Conservation (phyloP, 2,888 invertebrate species). For the Dryocosmus kuriphilus region DNA sequence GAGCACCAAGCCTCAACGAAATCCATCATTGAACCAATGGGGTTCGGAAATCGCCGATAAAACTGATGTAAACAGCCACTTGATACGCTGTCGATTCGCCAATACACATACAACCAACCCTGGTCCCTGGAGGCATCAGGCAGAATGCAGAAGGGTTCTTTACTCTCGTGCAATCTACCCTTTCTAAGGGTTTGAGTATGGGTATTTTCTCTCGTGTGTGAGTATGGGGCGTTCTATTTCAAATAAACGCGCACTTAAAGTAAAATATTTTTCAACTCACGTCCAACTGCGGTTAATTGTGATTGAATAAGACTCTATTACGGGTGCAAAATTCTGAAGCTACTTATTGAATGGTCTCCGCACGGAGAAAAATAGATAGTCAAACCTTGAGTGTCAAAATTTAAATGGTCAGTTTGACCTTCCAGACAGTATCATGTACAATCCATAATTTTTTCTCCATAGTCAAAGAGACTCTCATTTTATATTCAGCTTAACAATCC, state of each 20-base stretch:
- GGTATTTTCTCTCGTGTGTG: constrained; percentile 26
- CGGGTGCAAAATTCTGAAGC: too few species aligned
- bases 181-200: constrained; percentile 44
- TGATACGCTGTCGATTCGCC: constrained; percentile 69
- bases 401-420: too few species aligned
- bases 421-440: too few species aligned
- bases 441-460: too few species aligned
- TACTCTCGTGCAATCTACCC: constrained; percentile 63
- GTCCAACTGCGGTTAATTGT: too few species aligned
- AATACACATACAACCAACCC: constrained; percentile 56
- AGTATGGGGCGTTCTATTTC: background rate
- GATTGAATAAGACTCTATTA: too few species aligned
- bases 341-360: too few species aligned
- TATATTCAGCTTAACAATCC: too few species aligned
- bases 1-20: constrained; percentile 32
- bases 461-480: too few species aligned
- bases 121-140: constrained; percentile 68
- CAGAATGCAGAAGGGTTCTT: constrained; percentile 63
- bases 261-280: background rate
- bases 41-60: constrained; percentile 74
- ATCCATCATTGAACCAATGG: constrained; percentile 55
- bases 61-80: constrained; percentile 75
- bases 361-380: too few species aligned
- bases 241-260: background rate
- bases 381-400: too few species aligned